These are phyloP conservation scores for Orientallactaga bullata DNA, from an alignment of 2,113 vertebrate genomes.

Conservation along the genomic window DNA sequence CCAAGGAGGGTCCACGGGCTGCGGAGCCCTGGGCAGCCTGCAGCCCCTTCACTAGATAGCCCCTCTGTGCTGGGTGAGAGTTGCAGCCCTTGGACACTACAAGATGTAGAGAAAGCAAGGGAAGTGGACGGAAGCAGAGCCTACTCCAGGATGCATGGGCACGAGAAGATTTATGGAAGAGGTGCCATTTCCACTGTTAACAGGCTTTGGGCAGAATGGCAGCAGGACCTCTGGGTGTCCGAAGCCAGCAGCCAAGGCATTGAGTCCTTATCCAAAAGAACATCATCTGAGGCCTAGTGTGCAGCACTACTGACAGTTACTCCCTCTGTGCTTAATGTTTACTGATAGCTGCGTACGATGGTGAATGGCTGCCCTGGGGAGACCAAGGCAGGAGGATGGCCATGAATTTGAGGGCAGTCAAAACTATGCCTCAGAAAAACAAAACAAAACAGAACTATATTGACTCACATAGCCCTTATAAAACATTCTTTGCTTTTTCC, in stretches of 20 bases:
- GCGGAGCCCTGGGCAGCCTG: background rate
- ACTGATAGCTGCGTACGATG: no score
- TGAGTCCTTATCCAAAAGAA: background rate
- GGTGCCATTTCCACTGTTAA: background rate
- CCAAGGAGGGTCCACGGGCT: fast-evolving
- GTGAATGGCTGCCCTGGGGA: no score
- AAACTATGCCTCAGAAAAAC: no score
- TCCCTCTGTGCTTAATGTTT: background rate
- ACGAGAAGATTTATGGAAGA: no score
- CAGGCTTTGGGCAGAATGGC: background rate
- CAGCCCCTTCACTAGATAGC: background rate
- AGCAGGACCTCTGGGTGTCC: background rate
- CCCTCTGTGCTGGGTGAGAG: background rate
- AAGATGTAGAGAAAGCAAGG: background rate
- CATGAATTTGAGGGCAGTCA: no score
- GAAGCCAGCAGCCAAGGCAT: background rate
- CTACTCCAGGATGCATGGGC: background rate
- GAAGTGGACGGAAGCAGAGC: background rate
- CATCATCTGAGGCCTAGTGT: no score
- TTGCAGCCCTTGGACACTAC: background rate
- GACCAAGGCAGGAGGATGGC: no score
- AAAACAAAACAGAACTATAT: background rate
- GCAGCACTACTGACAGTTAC: background rate
- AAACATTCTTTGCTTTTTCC: background rate
- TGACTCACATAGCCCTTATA: background rate